These are phyloP conservation scores for Mungos mungo DNA, from an alignment of 2,113 vertebrate species.

Conservation along the genomic window DNA sequence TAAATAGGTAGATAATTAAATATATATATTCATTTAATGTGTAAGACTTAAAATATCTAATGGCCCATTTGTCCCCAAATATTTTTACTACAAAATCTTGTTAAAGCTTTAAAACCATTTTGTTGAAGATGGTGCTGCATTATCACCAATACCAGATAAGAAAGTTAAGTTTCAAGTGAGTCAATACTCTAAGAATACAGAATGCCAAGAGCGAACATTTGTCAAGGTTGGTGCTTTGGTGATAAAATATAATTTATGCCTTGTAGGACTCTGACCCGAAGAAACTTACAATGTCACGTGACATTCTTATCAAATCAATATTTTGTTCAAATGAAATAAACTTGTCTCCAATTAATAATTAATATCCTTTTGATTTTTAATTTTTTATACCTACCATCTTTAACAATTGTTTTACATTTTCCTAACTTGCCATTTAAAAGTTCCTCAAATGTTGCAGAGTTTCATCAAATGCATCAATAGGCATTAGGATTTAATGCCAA, in stretches of 20 bases:
- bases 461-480: background rate
- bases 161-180: conserved; percentile 39
- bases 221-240: background rate
- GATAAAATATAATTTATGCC: conserved; percentile 1
- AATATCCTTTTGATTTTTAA: background rate
- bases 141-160: conserved; percentile 2
- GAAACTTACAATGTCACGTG: background rate
- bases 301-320: conserved; percentile 20
- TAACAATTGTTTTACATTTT: background rate
- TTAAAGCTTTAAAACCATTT: conserved; percentile 8
- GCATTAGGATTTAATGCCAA: conserved; percentile 29
- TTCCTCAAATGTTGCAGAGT: conserved; percentile 15
- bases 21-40: background rate
- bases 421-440: conserved; percentile 1
- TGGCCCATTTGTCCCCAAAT: background rate
- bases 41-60: background rate
- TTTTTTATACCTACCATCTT: background rate
- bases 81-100: background rate
- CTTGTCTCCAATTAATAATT: background rate
- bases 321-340: conserved; percentile 36
- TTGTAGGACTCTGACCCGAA: background rate
- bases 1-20: no score
- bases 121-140: background rate
- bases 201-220: background rate
- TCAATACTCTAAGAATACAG: background rate